Conservation (phyloP, 1,140 invertebrate species). For the Drosophila guanche region DNA sequence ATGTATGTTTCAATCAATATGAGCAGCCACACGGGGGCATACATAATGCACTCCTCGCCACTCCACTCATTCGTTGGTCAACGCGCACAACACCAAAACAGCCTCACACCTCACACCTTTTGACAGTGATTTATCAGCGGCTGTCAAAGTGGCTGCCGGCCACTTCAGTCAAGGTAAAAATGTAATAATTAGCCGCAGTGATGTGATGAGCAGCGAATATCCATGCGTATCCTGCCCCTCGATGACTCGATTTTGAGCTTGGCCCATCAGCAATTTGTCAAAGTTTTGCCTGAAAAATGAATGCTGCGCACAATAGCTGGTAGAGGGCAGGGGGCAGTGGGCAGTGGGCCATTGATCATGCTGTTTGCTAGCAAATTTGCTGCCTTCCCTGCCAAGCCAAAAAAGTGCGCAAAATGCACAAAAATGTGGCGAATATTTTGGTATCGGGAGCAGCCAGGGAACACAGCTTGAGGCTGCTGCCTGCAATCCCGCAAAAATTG, state of each 20-base stretch:
- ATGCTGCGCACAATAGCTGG: slow-evolving; percentile 11
- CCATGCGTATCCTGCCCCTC: neutral
- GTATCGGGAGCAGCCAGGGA: too few species aligned
- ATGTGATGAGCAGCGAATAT: slow-evolving; percentile 33
- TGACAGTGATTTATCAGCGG: slow-evolving; percentile 70
- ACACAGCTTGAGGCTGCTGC: too few species aligned
- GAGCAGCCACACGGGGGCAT: slow-evolving; percentile 28
- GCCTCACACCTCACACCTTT: slow-evolving; percentile 5
- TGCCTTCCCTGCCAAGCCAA: neutral
- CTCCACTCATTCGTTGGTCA: slow-evolving; percentile 27
- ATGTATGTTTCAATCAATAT: slow-evolving; percentile 44
- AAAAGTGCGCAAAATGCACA: slow-evolving; percentile 50
- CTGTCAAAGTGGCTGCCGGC: slow-evolving; percentile 46
- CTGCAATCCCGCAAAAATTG: slow-evolving; percentile 51
- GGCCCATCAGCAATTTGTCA: slow-evolving; percentile 64
- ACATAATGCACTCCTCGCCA: slow-evolving; percentile 25
- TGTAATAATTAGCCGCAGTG: slow-evolving; percentile 68
- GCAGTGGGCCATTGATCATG: slow-evolving; percentile 37
- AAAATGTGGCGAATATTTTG: slow-evolving; percentile 12
- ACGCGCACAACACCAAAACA: slow-evolving; percentile 7
- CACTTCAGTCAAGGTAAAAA: slow-evolving; percentile 39
- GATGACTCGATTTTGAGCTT: slow-evolving; percentile 39
- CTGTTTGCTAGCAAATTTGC: slow-evolving; percentile 35
- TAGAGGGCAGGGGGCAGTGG: too few species aligned
- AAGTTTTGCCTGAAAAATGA: slow-evolving; percentile 57